Conservation (phyloP, 1,140 invertebrate species). For the Aphidius ervi region DNA sequence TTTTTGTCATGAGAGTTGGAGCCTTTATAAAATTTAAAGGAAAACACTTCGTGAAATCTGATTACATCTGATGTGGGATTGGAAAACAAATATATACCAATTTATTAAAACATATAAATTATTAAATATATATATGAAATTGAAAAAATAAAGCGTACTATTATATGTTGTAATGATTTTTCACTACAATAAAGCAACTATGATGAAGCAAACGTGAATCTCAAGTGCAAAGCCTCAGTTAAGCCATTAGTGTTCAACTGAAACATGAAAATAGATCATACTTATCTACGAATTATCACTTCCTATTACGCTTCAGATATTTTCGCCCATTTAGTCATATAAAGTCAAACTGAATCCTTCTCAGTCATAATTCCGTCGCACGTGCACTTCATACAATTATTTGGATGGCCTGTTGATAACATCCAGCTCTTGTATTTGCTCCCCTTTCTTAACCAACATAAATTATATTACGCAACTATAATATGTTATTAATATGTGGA, state of each 20-base stretch:
- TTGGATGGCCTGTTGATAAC: constrained; percentile 28
- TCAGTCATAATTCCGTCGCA: constrained; percentile 22
- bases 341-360: background rate
- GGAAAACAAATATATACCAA: no score
- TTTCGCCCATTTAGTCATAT: constrained; percentile 3
- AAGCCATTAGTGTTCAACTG: constrained; percentile 11
- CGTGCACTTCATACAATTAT: constrained; percentile 38
- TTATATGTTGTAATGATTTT: constrained; percentile 7
- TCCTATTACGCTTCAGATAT: constrained; percentile 22
- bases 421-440: constrained; percentile 15
- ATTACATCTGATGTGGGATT: no score
- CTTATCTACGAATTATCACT: constrained; percentile 33
- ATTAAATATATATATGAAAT: background rate
- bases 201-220: constrained; percentile 7
- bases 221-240: background rate
- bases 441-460: constrained; percentile 17
- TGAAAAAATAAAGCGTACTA: background rate
- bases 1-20: no score
- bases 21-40: no score
- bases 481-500: constrained; percentile 29
- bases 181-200: constrained; percentile 7
- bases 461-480: constrained; percentile 32
- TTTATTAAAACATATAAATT: no score
- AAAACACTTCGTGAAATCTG: no score
- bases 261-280: constrained; percentile 34